Conservation (phyloP, 2,888 invertebrate genomes). For the Epistrophe grossulariae region DNA sequence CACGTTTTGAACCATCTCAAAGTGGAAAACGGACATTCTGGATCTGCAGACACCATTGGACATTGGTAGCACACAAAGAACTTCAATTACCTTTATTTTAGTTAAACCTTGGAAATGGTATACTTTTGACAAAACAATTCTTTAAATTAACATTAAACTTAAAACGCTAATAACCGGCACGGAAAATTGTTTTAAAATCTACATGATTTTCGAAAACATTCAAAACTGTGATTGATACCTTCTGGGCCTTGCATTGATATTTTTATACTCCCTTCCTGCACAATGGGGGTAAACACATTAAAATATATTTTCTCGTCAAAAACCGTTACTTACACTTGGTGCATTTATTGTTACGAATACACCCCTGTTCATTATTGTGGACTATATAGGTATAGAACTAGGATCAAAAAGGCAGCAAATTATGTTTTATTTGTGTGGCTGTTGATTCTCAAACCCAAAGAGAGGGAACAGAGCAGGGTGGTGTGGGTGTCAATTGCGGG, state of each 20-base stretch:
- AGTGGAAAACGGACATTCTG: too few species aligned
- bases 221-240: too few species aligned
- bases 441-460: neutral
- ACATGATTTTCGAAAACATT: too few species aligned
- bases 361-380: neutral
- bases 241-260: neutral
- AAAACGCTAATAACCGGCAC: too few species aligned
- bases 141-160: too few species aligned
- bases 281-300: neutral
- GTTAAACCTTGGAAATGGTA: too few species aligned
- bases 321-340: neutral
- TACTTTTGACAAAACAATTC: too few species aligned
- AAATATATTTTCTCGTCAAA: neutral
- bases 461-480: conserved; percentile 8
- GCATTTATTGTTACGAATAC: neutral
- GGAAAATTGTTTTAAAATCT: too few species aligned
- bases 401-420: neutral
- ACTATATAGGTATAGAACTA: neutral
- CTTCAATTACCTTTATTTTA: too few species aligned
- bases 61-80: too few species aligned
- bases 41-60: too few species aligned
- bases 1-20: too few species aligned
- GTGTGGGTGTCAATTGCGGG: conserved; percentile 28
- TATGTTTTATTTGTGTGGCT: conserved; percentile 17
- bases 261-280: neutral